Conservation (phyloP, 2,797 vertebrate species). For the Chelmon rostratus region DNA sequence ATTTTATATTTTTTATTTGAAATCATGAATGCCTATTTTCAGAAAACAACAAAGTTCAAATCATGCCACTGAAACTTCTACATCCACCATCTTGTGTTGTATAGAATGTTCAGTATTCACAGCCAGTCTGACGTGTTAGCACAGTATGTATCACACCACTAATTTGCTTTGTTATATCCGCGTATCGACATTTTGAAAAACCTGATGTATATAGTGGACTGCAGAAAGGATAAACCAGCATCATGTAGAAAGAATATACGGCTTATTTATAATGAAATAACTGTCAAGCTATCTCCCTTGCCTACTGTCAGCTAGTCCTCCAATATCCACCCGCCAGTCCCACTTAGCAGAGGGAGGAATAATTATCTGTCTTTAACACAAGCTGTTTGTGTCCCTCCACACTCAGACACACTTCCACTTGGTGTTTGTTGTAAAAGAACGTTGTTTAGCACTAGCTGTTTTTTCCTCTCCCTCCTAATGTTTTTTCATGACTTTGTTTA, state of each 20-base stretch:
- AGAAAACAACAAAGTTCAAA: background rate
- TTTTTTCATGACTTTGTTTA: constrained; percentile 84
- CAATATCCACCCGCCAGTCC: constrained; percentile 33
- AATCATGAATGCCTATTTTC: background rate
- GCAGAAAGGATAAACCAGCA: constrained; percentile 76
- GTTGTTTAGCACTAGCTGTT: constrained; percentile 69
- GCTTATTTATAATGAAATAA: constrained; percentile 80
- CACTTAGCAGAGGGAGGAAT: constrained; percentile 47
- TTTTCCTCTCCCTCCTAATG: constrained; percentile 49
- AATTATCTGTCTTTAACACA: constrained; percentile 38
- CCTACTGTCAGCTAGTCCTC: constrained; percentile 56
- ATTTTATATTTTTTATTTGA: constrained; percentile 17
- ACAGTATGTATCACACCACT: constrained; percentile 74
- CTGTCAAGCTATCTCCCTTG: constrained; percentile 60
- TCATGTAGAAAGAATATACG: constrained; percentile 84
- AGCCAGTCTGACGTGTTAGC: constrained; percentile 64
- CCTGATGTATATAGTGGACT: constrained; percentile 84
- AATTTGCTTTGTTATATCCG: constrained; percentile 79
- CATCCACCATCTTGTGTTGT: constrained; percentile 46
- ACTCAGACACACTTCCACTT: constrained; percentile 49
- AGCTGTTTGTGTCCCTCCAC: constrained; percentile 29
- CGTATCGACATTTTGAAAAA: constrained; percentile 66
- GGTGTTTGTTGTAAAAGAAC: constrained; percentile 82
- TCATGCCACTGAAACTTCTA: background rate
- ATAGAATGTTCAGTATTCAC: constrained; percentile 64